A percentile compares a stretch with the other conserved stretches of the same genome.
phyloP scores from a whole-genome alignment of 2,888 invertebrate species.

The Phortica okadai region DNA sequence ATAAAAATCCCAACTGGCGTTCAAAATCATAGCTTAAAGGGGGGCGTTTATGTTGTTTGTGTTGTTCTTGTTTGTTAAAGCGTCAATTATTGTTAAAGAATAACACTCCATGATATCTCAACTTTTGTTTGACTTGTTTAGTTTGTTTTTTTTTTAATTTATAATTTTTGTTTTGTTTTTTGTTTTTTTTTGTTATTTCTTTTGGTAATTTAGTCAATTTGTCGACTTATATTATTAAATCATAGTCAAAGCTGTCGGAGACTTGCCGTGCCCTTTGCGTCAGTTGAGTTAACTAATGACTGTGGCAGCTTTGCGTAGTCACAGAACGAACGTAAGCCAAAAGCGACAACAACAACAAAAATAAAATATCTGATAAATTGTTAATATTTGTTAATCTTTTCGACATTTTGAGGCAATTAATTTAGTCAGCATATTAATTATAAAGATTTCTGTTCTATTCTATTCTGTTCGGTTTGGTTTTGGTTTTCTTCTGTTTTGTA shows the following conservation, averaged over 20 bases:
- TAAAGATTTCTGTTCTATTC: not conserved
- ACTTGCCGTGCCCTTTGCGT: not conserved
- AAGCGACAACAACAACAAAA: too few relatives aligned
- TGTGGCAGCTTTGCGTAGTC: too few relatives aligned
- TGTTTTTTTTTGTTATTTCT: too few relatives aligned
- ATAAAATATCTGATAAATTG: slow-evolving; percentile 51
- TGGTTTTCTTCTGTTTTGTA: not conserved
- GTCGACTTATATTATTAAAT: slow-evolving; percentile 10
- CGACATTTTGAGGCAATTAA: slow-evolving; percentile 56
- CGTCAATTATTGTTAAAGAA: too few relatives aligned
- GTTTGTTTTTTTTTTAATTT: not conserved
- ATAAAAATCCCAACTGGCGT: too few relatives aligned
- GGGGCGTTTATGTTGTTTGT: too few relatives aligned
- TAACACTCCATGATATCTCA: too few relatives aligned
- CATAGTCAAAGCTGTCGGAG: not conserved
- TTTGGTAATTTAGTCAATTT: slow-evolving; percentile 5
- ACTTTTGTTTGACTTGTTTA: not conserved
- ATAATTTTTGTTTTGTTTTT: not conserved
- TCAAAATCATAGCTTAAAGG: too few relatives aligned
- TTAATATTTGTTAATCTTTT: slow-evolving; percentile 50
- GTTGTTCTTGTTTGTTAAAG: too few relatives aligned
- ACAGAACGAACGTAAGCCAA: too few relatives aligned
- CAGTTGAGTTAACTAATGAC: too few relatives aligned
- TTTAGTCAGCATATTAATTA: slow-evolving; percentile 62
- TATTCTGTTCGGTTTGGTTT: not conserved